Base-by-base conservation (phyloP, 2,888 invertebrate genomes). In the Pharmacophagus antenor region DNA sequence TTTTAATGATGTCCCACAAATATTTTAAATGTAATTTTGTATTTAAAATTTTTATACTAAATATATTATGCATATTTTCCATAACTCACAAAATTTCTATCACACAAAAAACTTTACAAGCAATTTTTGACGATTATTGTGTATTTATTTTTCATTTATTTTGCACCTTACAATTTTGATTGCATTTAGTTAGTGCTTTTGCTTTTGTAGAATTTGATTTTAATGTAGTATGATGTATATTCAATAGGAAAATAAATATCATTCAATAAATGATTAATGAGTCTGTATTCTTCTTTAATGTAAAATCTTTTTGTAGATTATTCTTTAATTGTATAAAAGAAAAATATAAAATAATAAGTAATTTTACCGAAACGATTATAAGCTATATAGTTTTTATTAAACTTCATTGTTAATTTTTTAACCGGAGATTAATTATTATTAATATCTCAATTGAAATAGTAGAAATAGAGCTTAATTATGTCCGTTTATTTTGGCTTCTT, bases 401-500 rank as follows among this genome's bases (percentile, higher is more conserved):
- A 31, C n/a, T n/a, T 1, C 31, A 15, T 37, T 15, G n/a, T 8
- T n/a, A 3, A 15, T n/a, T 37, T n/a, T 37, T n/a, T 4, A 15
- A n/a, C 0, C 22, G 15, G 41, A 18, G 21, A 65, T 61, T 66
- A 20, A 22, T 31, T 42, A 6, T 37, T 27, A 10, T 52, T 25
- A 17, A 17, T n/a, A 25, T n/a, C n/a, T n/a, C n/a, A n/a, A n/a
- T n/a, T n/a, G 56, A 31, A 44, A 44, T 17, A 48, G 20, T 48
- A 47, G 23, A 41, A 18, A 23, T 52, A 56, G 70, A 70, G 74
- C 69, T 76, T 77, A 69, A 69, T 67, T 44, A 62, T 62, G 68
- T 74, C 68, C 42, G 58, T 80, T 81, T 79, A 67, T 76, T 79
- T 80, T 79, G 67, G 87, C 86, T 88, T 88, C 71, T 84, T 84